phyloP scores from a whole-genome alignment of 2,113 vertebrate genomes.

The Callithrix jacchus region DNA sequence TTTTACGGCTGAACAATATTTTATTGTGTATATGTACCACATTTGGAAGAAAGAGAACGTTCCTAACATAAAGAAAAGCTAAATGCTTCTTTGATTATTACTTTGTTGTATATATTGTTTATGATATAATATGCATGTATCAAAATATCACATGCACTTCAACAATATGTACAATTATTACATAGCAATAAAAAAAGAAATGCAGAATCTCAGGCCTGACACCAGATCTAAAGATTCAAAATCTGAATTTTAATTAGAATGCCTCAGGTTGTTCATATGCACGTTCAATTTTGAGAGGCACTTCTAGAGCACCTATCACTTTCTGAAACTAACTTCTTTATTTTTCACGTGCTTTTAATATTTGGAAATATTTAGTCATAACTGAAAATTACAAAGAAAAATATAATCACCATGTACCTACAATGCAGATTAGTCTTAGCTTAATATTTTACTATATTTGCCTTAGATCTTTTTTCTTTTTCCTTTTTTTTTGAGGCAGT shows the following conservation, averaged over 20 bases:
- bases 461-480: not conserved
- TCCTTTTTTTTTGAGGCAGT: too few relatives aligned
- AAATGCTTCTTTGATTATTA: not conserved
- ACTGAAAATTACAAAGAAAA: not conserved
- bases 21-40: not conserved
- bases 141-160: not conserved
- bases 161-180: not conserved
- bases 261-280: not conserved
- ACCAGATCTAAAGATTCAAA: not conserved
- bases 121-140: not conserved
- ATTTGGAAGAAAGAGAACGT: not conserved
- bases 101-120: too few relatives aligned
- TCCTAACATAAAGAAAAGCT: not conserved
- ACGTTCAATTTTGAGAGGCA: not conserved
- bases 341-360: slow-evolving; percentile 18
- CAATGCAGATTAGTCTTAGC: not conserved
- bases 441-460: slow-evolving; percentile 33
- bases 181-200: not conserved
- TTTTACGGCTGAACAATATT: not conserved
- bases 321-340: slow-evolving; percentile 7
- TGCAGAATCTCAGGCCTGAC: not conserved
- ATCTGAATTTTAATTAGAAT: slow-evolving; percentile 19
- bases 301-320: not conserved
- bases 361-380: slow-evolving; percentile 34
- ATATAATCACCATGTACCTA: not conserved